Evolutionary conservation across 2,888 invertebrate genomes (phyloP), one percentile per base, ranked within the genome.

Genomic region (Tenthredo mesomela): DNA sequence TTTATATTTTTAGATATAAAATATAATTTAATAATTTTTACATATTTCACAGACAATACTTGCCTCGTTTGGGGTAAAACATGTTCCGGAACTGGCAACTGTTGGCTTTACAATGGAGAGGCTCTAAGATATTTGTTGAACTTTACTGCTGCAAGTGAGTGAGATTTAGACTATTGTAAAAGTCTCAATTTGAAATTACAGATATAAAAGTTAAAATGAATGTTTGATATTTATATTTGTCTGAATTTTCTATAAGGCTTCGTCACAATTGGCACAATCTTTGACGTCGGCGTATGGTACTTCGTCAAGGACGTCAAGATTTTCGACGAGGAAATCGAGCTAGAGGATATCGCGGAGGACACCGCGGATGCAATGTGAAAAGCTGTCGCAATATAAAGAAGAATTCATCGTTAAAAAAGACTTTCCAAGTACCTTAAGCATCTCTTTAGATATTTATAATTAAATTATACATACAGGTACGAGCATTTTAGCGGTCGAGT

Each of bases 41-140:
- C 25, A 21, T 21, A 21, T 40, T 87, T 91, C 91, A 12, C 89
- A 95, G 96, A 96, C 92, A 94, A 94, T 87, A 95, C 96, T 9
- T 97, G 96, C 88, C 91, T 96, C 40, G 95, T 96, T 18, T 97
- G 96, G 96, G 96, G 96, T 15, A 96, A 96, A 90, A 96, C 96
- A 4, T 96, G 96, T 89, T 94, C 95, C 0, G 95, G 95, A 84
- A 95, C 95, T 80, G 96, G 96, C 86, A 96, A 96, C 89, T 96
- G 97, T 90, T 96, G 96, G 96, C 93, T 96, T 12, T 97, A 96
- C 91, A 95, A 96, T 91, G 96, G 96, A 12, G 94, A 95, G 89
- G 94, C 94, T 6, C 93, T 96, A 87, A 94, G 96, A 91, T 95
- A 95, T 88, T 94, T 95, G 77, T 91, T 96, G 86, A 96, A 96